These are phyloP conservation scores for Tinea semifulvella DNA, from an alignment of 2,888 invertebrate species.

Conservation along the genomic window DNA sequence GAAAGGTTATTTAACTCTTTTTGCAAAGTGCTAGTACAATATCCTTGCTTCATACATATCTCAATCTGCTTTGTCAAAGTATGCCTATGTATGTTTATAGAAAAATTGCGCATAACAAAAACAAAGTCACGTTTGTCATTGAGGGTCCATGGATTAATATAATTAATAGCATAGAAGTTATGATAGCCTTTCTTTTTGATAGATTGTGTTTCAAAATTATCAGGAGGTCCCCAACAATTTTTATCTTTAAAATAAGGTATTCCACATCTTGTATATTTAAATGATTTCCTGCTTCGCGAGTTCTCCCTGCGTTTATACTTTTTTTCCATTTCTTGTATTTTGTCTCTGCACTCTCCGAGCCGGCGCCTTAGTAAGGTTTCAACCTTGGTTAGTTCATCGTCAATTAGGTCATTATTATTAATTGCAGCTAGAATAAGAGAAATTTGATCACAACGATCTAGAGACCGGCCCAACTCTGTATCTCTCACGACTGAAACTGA, in stretches of 20 bases:
- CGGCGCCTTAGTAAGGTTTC: neutral
- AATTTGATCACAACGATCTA: neutral
- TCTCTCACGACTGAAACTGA: too few relatives aligned
- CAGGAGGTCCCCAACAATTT: neutral
- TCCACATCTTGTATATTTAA: neutral
- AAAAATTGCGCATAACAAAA: neutral
- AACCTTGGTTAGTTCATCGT: neutral
- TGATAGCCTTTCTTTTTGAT: neutral
- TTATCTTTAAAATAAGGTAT: conserved; percentile 6
- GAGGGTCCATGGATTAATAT: neutral
- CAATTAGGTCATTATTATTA: neutral
- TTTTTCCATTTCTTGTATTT: neutral
- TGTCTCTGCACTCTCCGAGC: neutral
- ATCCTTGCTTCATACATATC: neutral
- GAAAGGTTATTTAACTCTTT: neutral
- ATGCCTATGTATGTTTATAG: neutral
- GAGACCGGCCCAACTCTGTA: too few relatives aligned
- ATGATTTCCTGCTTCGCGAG: too few relatives aligned
- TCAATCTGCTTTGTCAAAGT: neutral
- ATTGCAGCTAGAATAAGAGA: neutral
- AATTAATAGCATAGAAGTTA: too few relatives aligned
- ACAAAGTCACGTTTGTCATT: neutral
- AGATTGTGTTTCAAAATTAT: neutral
- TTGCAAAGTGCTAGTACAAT: neutral
- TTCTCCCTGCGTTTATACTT: too few relatives aligned